These are phyloP conservation scores for Arrhamphus sclerolepis DNA, from an alignment of 2,797 vertebrate genomes.

Conservation along the genomic window DNA sequence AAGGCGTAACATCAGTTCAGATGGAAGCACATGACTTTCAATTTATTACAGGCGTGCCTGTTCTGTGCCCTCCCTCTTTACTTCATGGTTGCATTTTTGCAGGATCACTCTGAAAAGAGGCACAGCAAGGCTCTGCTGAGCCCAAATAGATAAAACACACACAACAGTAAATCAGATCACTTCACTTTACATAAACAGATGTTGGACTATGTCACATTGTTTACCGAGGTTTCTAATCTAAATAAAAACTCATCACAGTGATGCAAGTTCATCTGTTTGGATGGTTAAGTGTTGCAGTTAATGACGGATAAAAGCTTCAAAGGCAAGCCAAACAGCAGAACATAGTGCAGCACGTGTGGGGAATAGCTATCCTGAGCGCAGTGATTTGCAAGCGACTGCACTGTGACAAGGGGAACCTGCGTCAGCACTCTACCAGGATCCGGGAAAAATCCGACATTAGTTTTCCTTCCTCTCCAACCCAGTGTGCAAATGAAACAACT, in stretches of 20 bases:
- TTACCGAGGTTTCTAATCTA: background rate
- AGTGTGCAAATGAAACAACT: slow-evolving; percentile 35
- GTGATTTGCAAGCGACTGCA: slow-evolving; percentile 50
- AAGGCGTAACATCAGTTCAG: slow-evolving; percentile 10
- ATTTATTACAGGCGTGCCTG: background rate
- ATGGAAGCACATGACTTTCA: slow-evolving; percentile 11
- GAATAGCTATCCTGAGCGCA: slow-evolving; percentile 38
- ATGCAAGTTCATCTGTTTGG: no score
- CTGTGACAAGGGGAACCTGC: slow-evolving; percentile 69
- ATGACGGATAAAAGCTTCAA: slow-evolving; percentile 9
- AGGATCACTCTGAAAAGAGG: background rate
- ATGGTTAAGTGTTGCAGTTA: background rate
- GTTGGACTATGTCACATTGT: slow-evolving; percentile 4
- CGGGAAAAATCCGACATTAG: slow-evolving; percentile 74
- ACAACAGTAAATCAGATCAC: slow-evolving; percentile 40
- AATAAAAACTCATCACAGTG: background rate
- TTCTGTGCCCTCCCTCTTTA: no score
- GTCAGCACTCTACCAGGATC: slow-evolving; percentile 80
- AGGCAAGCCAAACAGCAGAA: slow-evolving; percentile 11
- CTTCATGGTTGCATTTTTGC: slow-evolving; percentile 11
- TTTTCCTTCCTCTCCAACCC: slow-evolving; percentile 77
- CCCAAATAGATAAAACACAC: slow-evolving; percentile 24
- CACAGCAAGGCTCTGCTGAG: background rate
- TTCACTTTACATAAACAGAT: slow-evolving; percentile 25
- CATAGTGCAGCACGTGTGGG: slow-evolving; percentile 9